Conservation (phyloP, 2,888 invertebrate species). For the Clivina fossor region DNA sequence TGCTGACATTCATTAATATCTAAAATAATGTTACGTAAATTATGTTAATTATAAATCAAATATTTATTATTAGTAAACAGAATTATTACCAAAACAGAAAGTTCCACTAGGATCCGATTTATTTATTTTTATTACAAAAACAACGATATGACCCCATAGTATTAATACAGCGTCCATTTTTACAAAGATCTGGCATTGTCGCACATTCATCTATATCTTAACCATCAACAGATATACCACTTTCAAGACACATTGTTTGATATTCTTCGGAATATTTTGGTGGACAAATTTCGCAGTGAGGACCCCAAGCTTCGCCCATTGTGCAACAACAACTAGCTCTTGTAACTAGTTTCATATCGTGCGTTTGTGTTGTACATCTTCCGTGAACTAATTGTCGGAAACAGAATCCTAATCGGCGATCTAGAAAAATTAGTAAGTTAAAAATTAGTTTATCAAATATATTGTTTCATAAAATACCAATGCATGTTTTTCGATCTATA, state of each 20-base stretch:
- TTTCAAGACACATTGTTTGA: slow-evolving; percentile 72
- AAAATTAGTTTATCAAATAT: too few relatives aligned
- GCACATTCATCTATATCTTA: slow-evolving; percentile 86
- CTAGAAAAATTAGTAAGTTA: slow-evolving; percentile 52
- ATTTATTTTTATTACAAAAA: slow-evolving; percentile 75
- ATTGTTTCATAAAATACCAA: too few relatives aligned
- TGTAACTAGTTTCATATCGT: slow-evolving; percentile 57
- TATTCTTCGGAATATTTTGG: slow-evolving; percentile 69
- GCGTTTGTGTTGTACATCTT: slow-evolving; percentile 59
- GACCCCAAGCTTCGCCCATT: slow-evolving; percentile 83
- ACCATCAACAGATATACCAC: slow-evolving; percentile 68
- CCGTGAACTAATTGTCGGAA: slow-evolving; percentile 67
- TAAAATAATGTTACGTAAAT: slow-evolving; percentile 45
- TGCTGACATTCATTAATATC: slow-evolving; percentile 80
- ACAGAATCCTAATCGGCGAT: slow-evolving; percentile 73
- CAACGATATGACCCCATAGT: slow-evolving; percentile 84
- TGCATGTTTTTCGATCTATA: slow-evolving; percentile 71
- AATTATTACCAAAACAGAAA: slow-evolving; percentile 67
- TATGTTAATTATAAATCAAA: slow-evolving; percentile 6
- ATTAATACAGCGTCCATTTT: slow-evolving; percentile 80
- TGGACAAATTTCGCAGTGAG: slow-evolving; percentile 78
- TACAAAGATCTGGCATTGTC: slow-evolving; percentile 76
- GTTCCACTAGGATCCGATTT: slow-evolving; percentile 68
- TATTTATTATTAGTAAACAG: not conserved
- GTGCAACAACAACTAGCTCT: slow-evolving; percentile 81